phyloP scores from a whole-genome alignment of 2,888 invertebrate genomes.

The Eucera pruinosa region DNA sequence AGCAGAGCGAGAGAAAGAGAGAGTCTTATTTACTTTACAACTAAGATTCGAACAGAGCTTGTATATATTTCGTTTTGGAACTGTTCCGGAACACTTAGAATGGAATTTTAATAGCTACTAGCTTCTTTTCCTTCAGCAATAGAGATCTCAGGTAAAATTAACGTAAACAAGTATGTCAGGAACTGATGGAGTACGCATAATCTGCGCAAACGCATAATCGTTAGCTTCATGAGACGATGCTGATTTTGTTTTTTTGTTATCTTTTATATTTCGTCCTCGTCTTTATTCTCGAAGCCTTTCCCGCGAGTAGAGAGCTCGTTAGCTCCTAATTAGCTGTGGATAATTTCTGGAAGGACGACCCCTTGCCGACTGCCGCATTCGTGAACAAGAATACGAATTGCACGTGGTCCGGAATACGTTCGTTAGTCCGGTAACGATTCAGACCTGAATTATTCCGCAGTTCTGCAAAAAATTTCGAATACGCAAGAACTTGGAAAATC shows the following conservation, averaged over 20 bases:
- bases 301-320: conserved; percentile 55
- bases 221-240: not conserved
- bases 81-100: not conserved
- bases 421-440: conserved; percentile 44
- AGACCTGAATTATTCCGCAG: conserved; percentile 1
- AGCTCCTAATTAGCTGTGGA: conserved; percentile 64
- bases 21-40: too few relatives aligned
- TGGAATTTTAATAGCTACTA: conserved; percentile 21
- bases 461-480: conserved; percentile 45
- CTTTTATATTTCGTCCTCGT: conserved; percentile 4
- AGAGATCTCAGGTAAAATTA: not conserved
- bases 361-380: conserved; percentile 18
- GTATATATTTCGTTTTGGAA: not conserved
- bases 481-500: conserved; percentile 59
- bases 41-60: too few relatives aligned
- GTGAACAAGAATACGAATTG: conserved; percentile 32
- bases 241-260: not conserved
- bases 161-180: conserved; percentile 20
- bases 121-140: not conserved
- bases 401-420: conserved; percentile 49
- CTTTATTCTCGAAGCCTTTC: too few relatives aligned
- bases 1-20: too few relatives aligned
- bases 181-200: not conserved
- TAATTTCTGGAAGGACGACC: conserved; percentile 57
- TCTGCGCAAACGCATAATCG: not conserved